A percentile compares a stretch with the other conserved stretches of the same genome.
phyloP scores from a whole-genome alignment of 1,140 invertebrate species.

The Drosophila kurseongensis region DNA sequence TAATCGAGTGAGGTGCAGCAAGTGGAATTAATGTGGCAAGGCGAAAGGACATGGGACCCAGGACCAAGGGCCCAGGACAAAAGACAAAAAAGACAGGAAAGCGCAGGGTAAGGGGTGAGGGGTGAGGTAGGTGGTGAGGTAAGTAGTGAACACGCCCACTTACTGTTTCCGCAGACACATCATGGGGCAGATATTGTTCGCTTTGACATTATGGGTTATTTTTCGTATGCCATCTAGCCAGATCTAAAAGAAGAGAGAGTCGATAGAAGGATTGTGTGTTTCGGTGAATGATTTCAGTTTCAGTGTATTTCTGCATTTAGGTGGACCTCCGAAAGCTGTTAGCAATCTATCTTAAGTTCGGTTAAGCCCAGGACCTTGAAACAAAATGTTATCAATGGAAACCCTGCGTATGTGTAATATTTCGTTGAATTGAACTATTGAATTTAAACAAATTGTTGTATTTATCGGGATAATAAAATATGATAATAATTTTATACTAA shows the following conservation, averaged over 20 bases:
- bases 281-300: neutral
- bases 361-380: no score
- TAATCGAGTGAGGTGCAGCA: slow-evolving; percentile 49
- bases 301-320: neutral
- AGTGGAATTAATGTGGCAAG: slow-evolving; percentile 39
- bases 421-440: neutral
- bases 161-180: slow-evolving; percentile 99
- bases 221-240: slow-evolving; percentile 97
- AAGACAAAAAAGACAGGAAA: neutral
- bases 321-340: neutral
- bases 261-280: slow-evolving; percentile 45
- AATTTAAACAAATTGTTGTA: no score
- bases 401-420: no score
- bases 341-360: no score
- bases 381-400: no score
- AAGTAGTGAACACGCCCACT: slow-evolving; percentile 86
- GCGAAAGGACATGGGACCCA: neutral
- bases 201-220: slow-evolving; percentile 99
- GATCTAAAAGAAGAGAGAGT: slow-evolving; percentile 88
- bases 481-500: no score
- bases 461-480: no score
- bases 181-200: slow-evolving; percentile 99
- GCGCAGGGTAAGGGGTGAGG: neutral
- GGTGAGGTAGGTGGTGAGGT: neutral
- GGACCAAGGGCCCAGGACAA: slow-evolving; percentile 9